These are phyloP conservation scores for Unio delphinus DNA, from an alignment of 2,888 invertebrate species.

Conservation along the genomic window DNA sequence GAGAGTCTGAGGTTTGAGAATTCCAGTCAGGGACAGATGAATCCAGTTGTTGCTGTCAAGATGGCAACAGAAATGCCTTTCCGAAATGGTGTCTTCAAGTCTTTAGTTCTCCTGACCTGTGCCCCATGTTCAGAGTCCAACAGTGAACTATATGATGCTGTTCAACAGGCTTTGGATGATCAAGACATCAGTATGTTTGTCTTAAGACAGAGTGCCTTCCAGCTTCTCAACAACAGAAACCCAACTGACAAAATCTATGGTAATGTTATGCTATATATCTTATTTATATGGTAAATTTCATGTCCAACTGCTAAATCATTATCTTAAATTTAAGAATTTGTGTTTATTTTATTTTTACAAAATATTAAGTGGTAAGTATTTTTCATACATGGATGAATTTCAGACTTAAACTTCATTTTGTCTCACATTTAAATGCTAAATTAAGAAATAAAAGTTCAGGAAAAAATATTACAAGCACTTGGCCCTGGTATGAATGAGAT, in stretches of 20 bases:
- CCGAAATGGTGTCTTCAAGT: conserved; percentile 87
- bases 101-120: conserved; percentile 80
- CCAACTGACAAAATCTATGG: conserved; percentile 81
- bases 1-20: conserved; percentile 46
- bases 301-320: neutral
- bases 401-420: too few species aligned
- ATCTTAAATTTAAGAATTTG: conserved; percentile 70
- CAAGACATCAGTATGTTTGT: conserved; percentile 55
- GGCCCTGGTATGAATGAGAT: too few species aligned
- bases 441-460: too few species aligned
- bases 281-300: neutral
- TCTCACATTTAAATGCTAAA: too few species aligned
- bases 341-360: neutral
- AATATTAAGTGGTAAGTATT: neutral
- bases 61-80: conserved; percentile 81
- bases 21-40: conserved; percentile 25
- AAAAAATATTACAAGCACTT: too few species aligned
- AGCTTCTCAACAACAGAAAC: conserved; percentile 39
- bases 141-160: conserved; percentile 45
- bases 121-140: conserved; percentile 77
- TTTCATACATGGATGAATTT: too few species aligned
- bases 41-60: conserved; percentile 76
- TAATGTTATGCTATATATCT: conserved; percentile 15
- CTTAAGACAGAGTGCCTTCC: conserved; percentile 47
- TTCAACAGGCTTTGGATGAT: conserved; percentile 26